Evolutionary conservation across 2,113 vertebrate species (phyloP).

Genomic region (Pogonocichla stellata): DNA sequence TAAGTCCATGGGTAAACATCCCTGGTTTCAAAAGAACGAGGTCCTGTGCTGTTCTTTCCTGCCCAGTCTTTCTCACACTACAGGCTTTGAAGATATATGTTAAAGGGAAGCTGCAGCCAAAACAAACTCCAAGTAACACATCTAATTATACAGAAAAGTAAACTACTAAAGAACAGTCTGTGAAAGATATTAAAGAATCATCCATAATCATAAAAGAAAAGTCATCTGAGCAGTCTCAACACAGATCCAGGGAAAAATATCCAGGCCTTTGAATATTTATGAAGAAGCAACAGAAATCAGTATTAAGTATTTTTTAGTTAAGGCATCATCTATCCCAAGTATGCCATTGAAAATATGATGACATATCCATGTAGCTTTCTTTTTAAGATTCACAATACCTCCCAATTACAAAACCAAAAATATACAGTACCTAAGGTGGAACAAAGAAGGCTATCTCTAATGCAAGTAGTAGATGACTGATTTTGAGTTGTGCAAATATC

Average conservation of each 20-base stretch:
- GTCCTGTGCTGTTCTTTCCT: neutral
- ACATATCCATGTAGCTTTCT: neutral
- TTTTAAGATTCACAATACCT: neutral
- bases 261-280: neutral
- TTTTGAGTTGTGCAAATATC: neutral
- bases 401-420: neutral
- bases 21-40: neutral
- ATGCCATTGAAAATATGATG: neutral
- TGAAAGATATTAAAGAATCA: neutral
- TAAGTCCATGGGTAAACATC: slow-evolving; percentile 25
- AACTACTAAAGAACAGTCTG: neutral
- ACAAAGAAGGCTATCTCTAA: neutral
- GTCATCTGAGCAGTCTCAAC: neutral
- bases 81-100: neutral
- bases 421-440: neutral
- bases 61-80: slow-evolving; percentile 13
- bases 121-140: slow-evolving; percentile 35
- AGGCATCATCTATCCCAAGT: neutral
- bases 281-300: neutral
- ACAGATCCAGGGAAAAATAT: neutral
- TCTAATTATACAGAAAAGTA: neutral
- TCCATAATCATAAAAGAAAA: neutral
- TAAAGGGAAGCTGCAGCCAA: slow-evolving; percentile 36
- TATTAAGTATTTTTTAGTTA: neutral
- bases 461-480: neutral